Conservation (phyloP, 2,888 invertebrate species). For the Caenorhabditis sp. region DNA sequence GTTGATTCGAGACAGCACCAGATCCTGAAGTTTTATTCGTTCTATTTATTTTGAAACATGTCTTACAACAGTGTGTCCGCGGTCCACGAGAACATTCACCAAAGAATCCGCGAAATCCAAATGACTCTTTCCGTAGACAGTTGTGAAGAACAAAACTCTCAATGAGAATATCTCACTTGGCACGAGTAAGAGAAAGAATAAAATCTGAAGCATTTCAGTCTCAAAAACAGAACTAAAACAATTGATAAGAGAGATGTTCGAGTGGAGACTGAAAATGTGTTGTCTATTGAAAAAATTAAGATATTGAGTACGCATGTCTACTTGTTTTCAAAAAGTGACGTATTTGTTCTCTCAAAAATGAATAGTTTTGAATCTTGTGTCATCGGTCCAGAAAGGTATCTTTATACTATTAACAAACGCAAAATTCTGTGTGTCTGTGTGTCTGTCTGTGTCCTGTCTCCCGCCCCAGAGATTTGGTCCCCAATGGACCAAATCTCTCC, state of each 20-base stretch:
- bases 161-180: not conserved
- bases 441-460: no score
- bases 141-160: constrained; percentile 52
- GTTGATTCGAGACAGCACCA: constrained; percentile 59
- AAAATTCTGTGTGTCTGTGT: no score
- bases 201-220: not conserved
- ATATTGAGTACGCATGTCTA: not conserved
- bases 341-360: no score
- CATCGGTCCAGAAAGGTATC: no score
- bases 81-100: constrained; percentile 50
- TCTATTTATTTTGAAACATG: no score
- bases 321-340: not conserved
- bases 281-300: not conserved
- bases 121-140: constrained; percentile 65
- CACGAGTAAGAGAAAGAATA: not conserved
- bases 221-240: not conserved
- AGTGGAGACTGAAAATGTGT: not conserved
- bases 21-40: constrained; percentile 40
- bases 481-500: no score
- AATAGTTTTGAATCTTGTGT: no score
- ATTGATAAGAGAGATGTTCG: constrained; percentile 1
- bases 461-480: no score
- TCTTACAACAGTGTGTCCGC: constrained; percentile 68
- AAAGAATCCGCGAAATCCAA: constrained; percentile 64
- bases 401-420: no score